Percentiles rank a stretch among this genome's conserved stretches.
phyloP scores from a whole-genome alignment of 2,797 vertebrate genomes.

The Uromys caudimaculatus region DNA sequence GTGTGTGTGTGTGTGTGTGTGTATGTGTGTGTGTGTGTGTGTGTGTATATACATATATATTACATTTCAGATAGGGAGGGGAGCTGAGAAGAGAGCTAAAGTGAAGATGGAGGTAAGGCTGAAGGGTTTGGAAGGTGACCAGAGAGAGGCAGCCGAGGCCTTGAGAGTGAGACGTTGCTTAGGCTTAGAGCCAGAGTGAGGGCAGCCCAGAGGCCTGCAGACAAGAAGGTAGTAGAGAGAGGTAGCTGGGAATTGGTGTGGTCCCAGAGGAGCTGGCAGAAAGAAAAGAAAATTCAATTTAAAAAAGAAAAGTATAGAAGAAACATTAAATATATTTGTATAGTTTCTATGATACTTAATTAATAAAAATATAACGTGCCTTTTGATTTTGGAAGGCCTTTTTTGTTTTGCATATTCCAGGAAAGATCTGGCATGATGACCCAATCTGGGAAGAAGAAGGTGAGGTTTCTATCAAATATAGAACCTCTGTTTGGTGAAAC shows the following conservation, averaged over 20 bases:
- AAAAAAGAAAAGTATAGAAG: neutral
- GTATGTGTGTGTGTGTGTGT: neutral
- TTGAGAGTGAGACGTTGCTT: neutral
- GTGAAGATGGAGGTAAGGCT: constrained; percentile 14
- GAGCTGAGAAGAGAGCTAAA: neutral
- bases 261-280: neutral
- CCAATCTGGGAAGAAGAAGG: neutral
- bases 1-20: neutral
- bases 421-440: neutral
- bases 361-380: neutral
- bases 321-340: neutral
- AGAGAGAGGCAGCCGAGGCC: constrained; percentile 33
- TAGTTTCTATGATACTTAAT: neutral
- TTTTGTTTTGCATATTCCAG: neutral
- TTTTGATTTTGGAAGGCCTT: constrained; percentile 1
- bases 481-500: neutral
- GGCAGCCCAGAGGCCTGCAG: neutral
- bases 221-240: neutral
- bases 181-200: neutral
- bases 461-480: neutral
- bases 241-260: neutral
- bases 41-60: neutral
- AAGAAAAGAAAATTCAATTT: neutral
- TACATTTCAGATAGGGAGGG: neutral
- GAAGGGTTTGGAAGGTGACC: neutral